Evolutionary conservation across 2,113 vertebrate species (phyloP).

Genomic region (Delphinapterus leucas): DNA sequence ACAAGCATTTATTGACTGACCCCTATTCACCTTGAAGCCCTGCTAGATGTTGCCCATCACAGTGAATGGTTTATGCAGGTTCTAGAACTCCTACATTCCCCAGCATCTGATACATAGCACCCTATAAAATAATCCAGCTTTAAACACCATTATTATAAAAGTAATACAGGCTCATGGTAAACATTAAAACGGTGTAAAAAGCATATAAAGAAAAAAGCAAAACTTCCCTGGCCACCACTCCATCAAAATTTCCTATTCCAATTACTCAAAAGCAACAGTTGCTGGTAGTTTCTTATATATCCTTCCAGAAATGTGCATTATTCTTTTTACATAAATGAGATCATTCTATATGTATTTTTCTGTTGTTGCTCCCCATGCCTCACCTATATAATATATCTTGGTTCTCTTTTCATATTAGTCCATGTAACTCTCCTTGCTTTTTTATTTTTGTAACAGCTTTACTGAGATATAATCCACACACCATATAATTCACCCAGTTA

Average conservation of each 20-base stretch:
- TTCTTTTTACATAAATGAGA: background rate
- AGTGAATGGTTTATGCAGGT: background rate
- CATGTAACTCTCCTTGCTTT: background rate
- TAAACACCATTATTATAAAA: background rate
- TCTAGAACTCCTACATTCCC: background rate
- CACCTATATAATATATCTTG: background rate
- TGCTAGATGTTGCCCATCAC: background rate
- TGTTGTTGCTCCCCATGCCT: background rate
- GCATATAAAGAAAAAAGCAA: background rate
- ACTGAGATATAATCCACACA: background rate
- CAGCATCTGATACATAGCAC: background rate
- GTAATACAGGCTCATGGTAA: background rate
- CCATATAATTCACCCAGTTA: background rate
- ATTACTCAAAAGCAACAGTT: background rate
- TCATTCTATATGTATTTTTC: background rate
- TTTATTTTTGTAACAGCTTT: background rate
- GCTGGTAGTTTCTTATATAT: background rate
- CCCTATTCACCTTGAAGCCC: background rate
- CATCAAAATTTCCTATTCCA: background rate
- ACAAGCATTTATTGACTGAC: background rate
- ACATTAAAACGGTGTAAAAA: background rate
- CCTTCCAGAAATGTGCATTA: background rate
- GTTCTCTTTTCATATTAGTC: background rate
- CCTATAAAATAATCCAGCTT: background rate
- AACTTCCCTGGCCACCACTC: background rate